A percentile compares a stretch with the other conserved stretches of the same genome.
Evolutionary conservation across 2,113 vertebrate species (phyloP).

Genomic region (Mesembrinibis cayennensis): DNA sequence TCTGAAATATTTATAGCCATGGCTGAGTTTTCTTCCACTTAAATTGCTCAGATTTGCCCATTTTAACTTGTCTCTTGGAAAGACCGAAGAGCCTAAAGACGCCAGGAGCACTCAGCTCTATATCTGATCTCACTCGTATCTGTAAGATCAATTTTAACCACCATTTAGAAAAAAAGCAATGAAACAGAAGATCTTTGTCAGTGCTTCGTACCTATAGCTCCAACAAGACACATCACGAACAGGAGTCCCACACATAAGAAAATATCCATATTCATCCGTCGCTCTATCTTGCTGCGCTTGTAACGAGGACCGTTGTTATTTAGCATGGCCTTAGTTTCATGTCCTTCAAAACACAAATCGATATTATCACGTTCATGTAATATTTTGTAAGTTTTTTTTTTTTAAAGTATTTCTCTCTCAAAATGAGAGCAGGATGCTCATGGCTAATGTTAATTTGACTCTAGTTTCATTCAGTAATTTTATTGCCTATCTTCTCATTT

Average conservation of each 20-base stretch:
- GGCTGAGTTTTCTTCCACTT: background rate
- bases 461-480: background rate
- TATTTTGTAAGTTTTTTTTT: background rate
- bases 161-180: background rate
- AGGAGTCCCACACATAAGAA: constrained; percentile 88
- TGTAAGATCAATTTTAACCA: background rate
- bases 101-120: background rate
- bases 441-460: background rate
- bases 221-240: constrained; percentile 87
- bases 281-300: constrained; percentile 94
- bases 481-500: background rate
- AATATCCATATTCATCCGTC: constrained; percentile 85
- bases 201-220: constrained; percentile 83
- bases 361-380: background rate
- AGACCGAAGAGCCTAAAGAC: background rate
- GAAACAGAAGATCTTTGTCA: background rate
- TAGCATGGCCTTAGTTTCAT: constrained; percentile 95
- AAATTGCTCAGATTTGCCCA: background rate
- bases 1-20: background rate
- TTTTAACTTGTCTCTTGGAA: background rate
- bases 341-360: constrained; percentile 75
- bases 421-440: background rate
- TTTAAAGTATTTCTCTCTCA: background rate
- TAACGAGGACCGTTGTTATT: constrained; percentile 89
- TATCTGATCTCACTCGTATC: background rate